Percentiles rank a stretch among this genome's conserved stretches.
phyloP scores from a whole-genome alignment of 2,113 vertebrate genomes.

The Microcebus murinus region DNA sequence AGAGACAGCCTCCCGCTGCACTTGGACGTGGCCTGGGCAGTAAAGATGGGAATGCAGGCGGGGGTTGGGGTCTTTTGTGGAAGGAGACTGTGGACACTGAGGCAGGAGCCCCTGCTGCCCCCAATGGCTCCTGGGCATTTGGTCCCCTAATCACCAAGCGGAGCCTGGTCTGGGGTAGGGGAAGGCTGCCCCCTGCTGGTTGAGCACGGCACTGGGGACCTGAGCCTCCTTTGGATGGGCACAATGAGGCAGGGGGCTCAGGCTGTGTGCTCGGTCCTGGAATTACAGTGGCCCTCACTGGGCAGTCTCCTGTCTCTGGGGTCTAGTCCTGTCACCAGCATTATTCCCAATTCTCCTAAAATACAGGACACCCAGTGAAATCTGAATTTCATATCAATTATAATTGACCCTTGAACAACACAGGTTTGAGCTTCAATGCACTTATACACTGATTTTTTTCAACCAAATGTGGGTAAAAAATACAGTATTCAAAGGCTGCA shows the following conservation, averaged over 20 bases:
- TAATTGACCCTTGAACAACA: no score
- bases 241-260: neutral
- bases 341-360: neutral
- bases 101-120: no score
- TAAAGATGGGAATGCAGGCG: fast-evolving
- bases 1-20: neutral
- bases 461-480: no score
- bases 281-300: neutral
- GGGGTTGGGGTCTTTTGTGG: neutral
- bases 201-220: neutral
- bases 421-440: no score
- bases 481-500: no score
- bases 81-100: neutral
- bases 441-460: no score
- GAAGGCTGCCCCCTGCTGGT: neutral
- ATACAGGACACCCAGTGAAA: neutral
- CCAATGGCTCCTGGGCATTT: no score
- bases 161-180: neutral
- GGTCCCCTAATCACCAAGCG: no score
- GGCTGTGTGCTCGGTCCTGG: neutral
- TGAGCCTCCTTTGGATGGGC: neutral
- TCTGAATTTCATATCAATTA: neutral
- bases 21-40: no score
- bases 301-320: neutral
- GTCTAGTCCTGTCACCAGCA: neutral